These are phyloP conservation scores for Myiotriccus ornatus DNA, from an alignment of 2,797 vertebrate species.

Conservation along the genomic window DNA sequence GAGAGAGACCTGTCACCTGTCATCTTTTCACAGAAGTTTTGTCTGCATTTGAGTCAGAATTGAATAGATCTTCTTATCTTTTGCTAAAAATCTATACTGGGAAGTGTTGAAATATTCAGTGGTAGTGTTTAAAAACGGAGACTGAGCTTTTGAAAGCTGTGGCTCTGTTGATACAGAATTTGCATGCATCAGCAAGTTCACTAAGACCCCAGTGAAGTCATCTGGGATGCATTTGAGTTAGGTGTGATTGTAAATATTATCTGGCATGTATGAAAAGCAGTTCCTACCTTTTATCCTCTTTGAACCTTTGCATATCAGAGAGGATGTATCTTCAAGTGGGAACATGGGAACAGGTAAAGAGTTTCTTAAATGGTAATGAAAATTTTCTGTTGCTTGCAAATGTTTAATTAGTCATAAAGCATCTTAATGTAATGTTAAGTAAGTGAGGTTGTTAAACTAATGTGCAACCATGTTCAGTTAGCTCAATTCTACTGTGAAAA, in stretches of 20 bases:
- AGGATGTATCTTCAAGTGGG: neutral
- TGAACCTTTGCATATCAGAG: neutral
- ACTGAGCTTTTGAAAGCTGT: neutral
- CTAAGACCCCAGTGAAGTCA: neutral
- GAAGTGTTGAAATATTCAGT: neutral
- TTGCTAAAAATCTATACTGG: neutral
- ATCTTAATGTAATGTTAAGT: neutral
- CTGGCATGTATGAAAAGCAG: neutral
- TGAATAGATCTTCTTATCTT: neutral
- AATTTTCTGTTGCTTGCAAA: neutral
- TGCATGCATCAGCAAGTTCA: neutral
- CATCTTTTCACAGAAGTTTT: neutral
- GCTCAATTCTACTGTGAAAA: neutral
- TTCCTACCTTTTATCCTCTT: neutral
- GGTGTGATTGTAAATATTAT: neutral
- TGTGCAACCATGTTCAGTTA: neutral
- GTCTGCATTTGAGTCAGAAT: neutral
- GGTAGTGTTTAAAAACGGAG: neutral
- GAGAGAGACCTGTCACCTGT: neutral
- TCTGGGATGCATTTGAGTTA: neutral
- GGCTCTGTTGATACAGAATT: neutral
- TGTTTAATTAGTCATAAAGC: neutral
- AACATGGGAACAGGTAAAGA: neutral
- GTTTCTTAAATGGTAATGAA: neutral
- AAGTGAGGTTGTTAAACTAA: neutral